Conservation (phyloP, 2,888 invertebrate species). For the Pheosia gnoma region DNA sequence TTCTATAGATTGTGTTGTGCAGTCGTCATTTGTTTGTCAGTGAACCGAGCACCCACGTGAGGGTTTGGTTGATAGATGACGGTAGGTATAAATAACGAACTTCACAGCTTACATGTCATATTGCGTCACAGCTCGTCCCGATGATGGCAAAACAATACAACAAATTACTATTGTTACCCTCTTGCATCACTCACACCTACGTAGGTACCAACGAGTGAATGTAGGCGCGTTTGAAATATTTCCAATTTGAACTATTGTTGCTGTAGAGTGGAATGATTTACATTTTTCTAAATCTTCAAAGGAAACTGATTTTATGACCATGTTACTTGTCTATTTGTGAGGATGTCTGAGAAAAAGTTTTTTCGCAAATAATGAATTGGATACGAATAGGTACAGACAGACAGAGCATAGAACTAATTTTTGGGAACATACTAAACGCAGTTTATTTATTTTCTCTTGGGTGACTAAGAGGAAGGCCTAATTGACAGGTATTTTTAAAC, state of each 20-base stretch:
- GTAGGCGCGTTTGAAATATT: conserved; percentile 37
- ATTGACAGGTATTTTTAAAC: too few species aligned
- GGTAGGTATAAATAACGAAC: conserved; percentile 47
- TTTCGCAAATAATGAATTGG: not conserved
- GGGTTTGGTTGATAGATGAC: conserved; percentile 52
- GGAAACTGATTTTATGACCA: conserved; percentile 16
- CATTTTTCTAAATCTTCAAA: conserved; percentile 18
- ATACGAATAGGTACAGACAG: not conserved
- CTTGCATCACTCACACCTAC: conserved; percentile 50
- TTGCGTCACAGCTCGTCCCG: conserved; percentile 36
- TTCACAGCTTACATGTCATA: conserved; percentile 36
- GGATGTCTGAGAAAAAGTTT: not conserved
- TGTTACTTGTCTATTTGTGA: not conserved
- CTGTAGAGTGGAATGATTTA: conserved; percentile 25
- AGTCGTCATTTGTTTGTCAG: conserved; percentile 23
- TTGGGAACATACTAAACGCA: too few species aligned
- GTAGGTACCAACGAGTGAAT: conserved; percentile 14
- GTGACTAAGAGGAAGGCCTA: too few species aligned
- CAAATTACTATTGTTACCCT: conserved; percentile 50
- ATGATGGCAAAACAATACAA: conserved; percentile 53
- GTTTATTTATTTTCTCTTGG: too few species aligned
- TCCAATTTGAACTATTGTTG: conserved; percentile 39
- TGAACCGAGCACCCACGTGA: conserved; percentile 47
- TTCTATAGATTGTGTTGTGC: conserved; percentile 14
- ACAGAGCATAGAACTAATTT: too few species aligned